phyloP scores from a whole-genome alignment of 2,797 vertebrate genomes.

The Phrynocephalus guinanensis region DNA sequence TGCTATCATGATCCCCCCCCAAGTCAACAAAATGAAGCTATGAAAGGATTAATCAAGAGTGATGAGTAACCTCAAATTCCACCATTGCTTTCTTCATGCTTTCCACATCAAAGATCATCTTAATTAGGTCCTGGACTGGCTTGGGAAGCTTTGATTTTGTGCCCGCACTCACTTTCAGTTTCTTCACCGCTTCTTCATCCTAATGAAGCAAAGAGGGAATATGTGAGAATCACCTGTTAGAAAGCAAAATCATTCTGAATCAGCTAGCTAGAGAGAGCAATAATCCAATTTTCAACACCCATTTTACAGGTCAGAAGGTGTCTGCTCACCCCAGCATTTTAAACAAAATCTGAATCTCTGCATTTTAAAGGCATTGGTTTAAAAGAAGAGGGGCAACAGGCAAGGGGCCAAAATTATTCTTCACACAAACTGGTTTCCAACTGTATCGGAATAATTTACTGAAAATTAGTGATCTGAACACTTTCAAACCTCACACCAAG shows the following conservation, averaged over 20 bases:
- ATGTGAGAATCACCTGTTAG: constrained; percentile 32
- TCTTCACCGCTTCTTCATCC: constrained; percentile 97
- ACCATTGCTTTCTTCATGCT: constrained; percentile 99
- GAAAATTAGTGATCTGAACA: background rate
- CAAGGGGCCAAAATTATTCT: background rate
- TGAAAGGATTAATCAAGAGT: constrained; percentile 17
- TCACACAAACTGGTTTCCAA: background rate
- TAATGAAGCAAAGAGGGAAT: constrained; percentile 58
- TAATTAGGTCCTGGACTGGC: constrained; percentile 93
- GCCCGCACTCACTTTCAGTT: constrained; percentile 87
- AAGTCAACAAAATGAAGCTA: background rate
- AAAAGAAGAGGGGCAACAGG: background rate
- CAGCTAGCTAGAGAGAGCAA: background rate
- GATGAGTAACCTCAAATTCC: constrained; percentile 91
- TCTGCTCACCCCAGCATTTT: background rate
- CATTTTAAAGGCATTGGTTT: background rate
- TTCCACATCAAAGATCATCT: constrained; percentile 97
- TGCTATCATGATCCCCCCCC: background rate
- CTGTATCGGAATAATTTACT: background rate
- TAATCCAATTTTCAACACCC: background rate
- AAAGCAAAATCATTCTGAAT: background rate
- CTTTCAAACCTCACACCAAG: background rate
- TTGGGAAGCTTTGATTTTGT: constrained; percentile 91
- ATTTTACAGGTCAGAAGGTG: background rate
- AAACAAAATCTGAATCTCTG: background rate